These are phyloP conservation scores for Amphipyra berbera DNA, from an alignment of 2,888 invertebrate species.

Conservation along the genomic window DNA sequence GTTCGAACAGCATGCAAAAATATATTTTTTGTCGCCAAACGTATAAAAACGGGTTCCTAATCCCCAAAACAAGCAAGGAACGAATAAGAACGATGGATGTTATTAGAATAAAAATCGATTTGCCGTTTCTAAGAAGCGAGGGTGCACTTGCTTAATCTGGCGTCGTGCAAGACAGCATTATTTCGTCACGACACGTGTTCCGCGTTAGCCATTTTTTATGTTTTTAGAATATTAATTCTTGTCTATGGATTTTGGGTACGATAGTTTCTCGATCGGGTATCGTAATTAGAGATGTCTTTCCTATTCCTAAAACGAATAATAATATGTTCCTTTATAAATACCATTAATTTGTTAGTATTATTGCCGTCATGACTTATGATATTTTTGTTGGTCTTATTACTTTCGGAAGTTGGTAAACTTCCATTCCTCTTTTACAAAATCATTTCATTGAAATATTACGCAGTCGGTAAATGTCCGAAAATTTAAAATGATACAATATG, in stretches of 20 bases:
- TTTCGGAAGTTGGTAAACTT: no score
- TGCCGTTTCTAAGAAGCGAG: conserved; percentile 80
- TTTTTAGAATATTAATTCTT: conserved; percentile 53
- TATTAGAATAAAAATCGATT: conserved; percentile 76
- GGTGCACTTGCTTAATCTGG: conserved; percentile 86
- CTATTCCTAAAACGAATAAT: not conserved
- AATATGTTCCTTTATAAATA: no score
- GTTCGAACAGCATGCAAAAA: conserved; percentile 58
- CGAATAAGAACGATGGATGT: conserved; percentile 57
- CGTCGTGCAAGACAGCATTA: conserved; percentile 78
- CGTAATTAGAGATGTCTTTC: not conserved
- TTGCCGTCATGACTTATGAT: no score
- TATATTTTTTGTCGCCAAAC: conserved; percentile 58
- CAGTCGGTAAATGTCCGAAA: no score
- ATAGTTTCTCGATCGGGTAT: conserved; percentile 22
- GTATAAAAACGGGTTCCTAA: conserved; percentile 69
- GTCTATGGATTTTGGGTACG: conserved; percentile 8
- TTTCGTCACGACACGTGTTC: conserved; percentile 83
- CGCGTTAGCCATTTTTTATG: conserved; percentile 64
- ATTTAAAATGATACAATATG: no score
- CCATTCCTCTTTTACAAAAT: no score
- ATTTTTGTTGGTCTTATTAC: no score
- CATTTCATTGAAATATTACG: no score
- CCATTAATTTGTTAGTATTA: no score
- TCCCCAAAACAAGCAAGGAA: conserved; percentile 77